Percentiles rank a stretch among this genome's conserved stretches.
These are phyloP conservation scores for Pachyuromys duprasi DNA, from an alignment of 2,797 vertebrate genomes.

Conservation along the genomic window DNA sequence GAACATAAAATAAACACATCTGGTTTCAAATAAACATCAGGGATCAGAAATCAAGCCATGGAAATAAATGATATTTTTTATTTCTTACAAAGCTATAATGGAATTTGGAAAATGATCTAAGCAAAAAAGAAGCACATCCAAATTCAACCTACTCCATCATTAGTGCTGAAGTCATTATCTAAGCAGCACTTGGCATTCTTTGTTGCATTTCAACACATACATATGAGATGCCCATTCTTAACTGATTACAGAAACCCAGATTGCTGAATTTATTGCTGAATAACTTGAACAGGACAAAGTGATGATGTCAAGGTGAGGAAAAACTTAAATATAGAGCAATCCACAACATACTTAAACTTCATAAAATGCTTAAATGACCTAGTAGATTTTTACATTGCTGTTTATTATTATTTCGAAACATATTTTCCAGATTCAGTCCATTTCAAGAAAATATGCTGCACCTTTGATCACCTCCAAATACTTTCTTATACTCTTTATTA, in stretches of 20 bases:
- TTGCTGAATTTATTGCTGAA: not conserved
- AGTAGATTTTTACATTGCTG: not conserved
- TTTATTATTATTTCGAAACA: not conserved
- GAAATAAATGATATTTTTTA: not conserved
- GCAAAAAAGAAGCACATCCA: not conserved
- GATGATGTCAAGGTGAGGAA: not conserved
- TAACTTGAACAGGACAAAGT: not conserved
- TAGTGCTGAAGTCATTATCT: not conserved
- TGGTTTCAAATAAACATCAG: not conserved
- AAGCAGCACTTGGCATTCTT: not conserved
- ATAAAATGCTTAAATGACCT: not conserved
- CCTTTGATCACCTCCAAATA: not conserved
- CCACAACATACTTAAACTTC: not conserved
- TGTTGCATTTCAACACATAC: not conserved
- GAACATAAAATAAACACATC: slow-evolving; percentile 31
- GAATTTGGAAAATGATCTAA: not conserved
- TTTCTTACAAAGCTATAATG: slow-evolving; percentile 5
- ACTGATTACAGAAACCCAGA: not conserved
- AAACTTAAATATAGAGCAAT: not conserved
- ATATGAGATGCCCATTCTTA: not conserved
- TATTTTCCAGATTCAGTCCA: not conserved
- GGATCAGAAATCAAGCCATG: not conserved
- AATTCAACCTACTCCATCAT: not conserved
- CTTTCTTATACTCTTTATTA: not conserved
- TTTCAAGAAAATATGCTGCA: not conserved